Evolutionary conservation across 2,888 invertebrate genomes (phyloP), one percentile per base, ranked within the genome.

Genomic region (Nomada flava): DNA sequence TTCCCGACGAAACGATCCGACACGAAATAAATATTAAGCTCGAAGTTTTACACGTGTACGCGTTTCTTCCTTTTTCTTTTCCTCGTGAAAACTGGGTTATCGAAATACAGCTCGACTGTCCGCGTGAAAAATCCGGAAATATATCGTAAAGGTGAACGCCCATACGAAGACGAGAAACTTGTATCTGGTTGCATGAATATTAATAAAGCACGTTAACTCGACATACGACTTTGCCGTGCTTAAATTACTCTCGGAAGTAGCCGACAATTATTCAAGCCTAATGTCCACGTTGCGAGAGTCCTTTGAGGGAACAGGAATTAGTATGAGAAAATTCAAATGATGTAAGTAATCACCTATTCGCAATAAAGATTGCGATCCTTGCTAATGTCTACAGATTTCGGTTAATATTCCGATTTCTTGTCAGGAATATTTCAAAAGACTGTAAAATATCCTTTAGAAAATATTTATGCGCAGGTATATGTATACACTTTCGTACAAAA

Each of bases 121-220:
- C 2, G 44, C 18, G 57, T 20, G 47, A 81, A 73, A 81, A 79
- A 74, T 81, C 73, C 79, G 79, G 82, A 79, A 82, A 80, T 65
- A 59, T 75, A 80, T 70, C 69, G 80, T 60, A 82, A 79, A 74
- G 81, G 74, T 79, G 70, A 82, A 79, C 74, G 69, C 80, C 79
- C 47, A 70, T 74, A 79, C 70, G 75, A 53, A 79, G 79, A 73
- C 68, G 44, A 75, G 80, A 71, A 82, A 75, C 80, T 55, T 71
- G 68, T 80, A 82, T 75, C 75, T 71, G 75, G 75, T 67, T 57
- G 64, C 70, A 82, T 82, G 82, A 79, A 82, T 82, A 82, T 79
- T 82, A 82, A 82, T 82, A 82, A 79, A 75, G 75, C 76, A 57
- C 69, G 80, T 67, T 82, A 79, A 68, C 74, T 62, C 70, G 70